Evolutionary conservation across 1,140 invertebrate species (phyloP), one percentile per base, ranked within the genome.

Genomic region (Brachionus calyciflorus): DNA sequence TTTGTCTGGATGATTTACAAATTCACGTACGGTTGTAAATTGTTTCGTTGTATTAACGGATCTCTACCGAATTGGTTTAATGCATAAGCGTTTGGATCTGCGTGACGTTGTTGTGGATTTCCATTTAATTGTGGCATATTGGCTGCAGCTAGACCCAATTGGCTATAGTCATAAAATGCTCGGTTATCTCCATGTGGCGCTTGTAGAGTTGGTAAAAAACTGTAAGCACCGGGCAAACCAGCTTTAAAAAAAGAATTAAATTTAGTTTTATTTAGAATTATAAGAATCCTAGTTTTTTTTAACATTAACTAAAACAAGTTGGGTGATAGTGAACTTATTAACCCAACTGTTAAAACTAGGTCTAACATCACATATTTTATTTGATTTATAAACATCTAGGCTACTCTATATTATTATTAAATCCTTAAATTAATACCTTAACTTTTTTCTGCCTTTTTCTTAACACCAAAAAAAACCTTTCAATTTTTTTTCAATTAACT

Each of bases 341-440:
- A 49, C 24, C 21, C 53, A 55, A 55, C 17, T n/a, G n/a, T n/a
- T n/a, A n/a, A n/a, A n/a, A n/a, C n/a, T n/a, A 55, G 10, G 2
- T 55, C 53, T 55, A 55, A 55, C 14, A 24, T 55, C 28, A 21
- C 53, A 55, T 55, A 30, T 28, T 55, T 30, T n/a, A 28, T 28
- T 28, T 55, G 28, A 30, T 60, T 9, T 37, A 37, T 37, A 37
- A 37, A 37, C 33, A 40, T 60, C 55, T 60, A 60, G 33, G 19
- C 55, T 60, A 60, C 28, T 14, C 55, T 60, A 17, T 60, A 60
- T 33, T 37, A 3, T n/a, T 6, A n/a, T 40, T 60, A 33, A 60
- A 60, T 10, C 55, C 55, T 37, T 40, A 60, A 60, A 55, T 55
- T 10, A 55, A 60, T 60, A 60, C 55, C 55, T 60, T 60, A 60